Evolutionary conservation across 2,888 invertebrate species (phyloP), one percentile per base, ranked within the genome.

Genomic region (Eilema sororculum): DNA sequence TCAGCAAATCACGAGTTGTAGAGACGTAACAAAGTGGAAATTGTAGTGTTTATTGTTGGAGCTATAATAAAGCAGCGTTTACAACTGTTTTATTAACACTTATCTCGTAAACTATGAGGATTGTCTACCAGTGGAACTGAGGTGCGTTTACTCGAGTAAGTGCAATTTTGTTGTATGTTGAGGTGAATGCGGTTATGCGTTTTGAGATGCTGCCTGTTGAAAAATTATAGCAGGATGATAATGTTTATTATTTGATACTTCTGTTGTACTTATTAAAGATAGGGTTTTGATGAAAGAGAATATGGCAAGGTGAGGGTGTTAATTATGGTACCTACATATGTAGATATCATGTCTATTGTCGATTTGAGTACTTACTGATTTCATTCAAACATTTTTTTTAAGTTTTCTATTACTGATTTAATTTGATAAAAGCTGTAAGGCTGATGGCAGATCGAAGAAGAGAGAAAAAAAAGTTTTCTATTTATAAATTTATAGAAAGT

Each of bases 61-160:
- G 81, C 80, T 75, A 82, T 84, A 86, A 83, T 88, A 87, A 88
- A 87, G 78, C 72, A 73, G 80, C 78, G 76, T 87, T 89, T 87
- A 89, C 86, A 86, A 80, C 84, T 77, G 80, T 86, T 88, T 89
- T 88, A 89, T 86, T 84, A 84, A 84, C 84, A 83, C 84, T 84
- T 79, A 79, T 82, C 84, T 85, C 79, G 79, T 85, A 85, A 83
- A 84, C 80, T 80, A 81, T 78, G 77, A 77, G 69, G 80, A 80
- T 79, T 82, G 81, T 82, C 80, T 78, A 70, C 71, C 20, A 68
- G 69, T 75, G 73, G 76, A 71, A 78, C 67, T 58, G 61, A 74
- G 67, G 70, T 72, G 61, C 73, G 61, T 77, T 81, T 73, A 74
- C 80, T 75, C 52, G 68, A 74, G 67, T 77, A 59, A 67, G 59